A percentile compares a stretch with the other conserved stretches of the same genome.
Conservation (phyloP, 2,113 vertebrate species). For the Oreochromis spilurus region DNA sequence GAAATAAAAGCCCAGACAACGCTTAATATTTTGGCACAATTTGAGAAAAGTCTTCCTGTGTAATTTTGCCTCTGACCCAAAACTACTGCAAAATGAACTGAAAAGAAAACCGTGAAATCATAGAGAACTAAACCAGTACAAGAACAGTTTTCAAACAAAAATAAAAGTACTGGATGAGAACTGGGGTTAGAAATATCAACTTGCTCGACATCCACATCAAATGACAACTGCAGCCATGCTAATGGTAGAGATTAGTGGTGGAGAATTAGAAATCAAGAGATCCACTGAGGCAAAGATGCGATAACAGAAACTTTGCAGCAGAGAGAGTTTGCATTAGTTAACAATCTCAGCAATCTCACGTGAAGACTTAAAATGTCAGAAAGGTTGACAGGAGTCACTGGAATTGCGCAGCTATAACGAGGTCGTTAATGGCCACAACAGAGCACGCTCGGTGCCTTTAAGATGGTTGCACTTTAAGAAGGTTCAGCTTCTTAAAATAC, state of each 20-base stretch:
- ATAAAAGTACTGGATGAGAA: conserved; percentile 77
- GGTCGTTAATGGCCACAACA: not conserved
- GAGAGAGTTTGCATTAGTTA: conserved; percentile 77
- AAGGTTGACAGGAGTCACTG: conserved; percentile 51
- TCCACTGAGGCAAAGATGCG: conserved; percentile 62
- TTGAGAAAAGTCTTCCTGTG: conserved; percentile 87
- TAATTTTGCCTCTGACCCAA: conserved; percentile 86
- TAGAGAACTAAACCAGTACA: conserved; percentile 53
- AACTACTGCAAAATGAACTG: conserved; percentile 66
- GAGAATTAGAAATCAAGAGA: conserved; percentile 51
- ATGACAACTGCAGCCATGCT: conserved; percentile 75
- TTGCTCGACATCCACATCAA: conserved; percentile 91
- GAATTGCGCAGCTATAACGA: not conserved
- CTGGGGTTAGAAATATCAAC: conserved; percentile 95
- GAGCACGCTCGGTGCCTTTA: not conserved
- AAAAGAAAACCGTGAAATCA: conserved; percentile 74
- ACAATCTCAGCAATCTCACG: conserved; percentile 73
- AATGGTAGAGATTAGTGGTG: conserved; percentile 66
- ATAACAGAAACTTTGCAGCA: conserved; percentile 61
- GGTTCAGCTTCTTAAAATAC: not conserved
- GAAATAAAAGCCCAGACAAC: not conserved
- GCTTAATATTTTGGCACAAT: not conserved
- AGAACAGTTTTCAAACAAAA: conserved; percentile 77
- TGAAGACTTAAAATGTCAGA: conserved; percentile 17
- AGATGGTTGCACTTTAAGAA: not conserved